Conservation (phyloP, 2,888 invertebrate genomes). For the Dastarcus helophoroides region DNA sequence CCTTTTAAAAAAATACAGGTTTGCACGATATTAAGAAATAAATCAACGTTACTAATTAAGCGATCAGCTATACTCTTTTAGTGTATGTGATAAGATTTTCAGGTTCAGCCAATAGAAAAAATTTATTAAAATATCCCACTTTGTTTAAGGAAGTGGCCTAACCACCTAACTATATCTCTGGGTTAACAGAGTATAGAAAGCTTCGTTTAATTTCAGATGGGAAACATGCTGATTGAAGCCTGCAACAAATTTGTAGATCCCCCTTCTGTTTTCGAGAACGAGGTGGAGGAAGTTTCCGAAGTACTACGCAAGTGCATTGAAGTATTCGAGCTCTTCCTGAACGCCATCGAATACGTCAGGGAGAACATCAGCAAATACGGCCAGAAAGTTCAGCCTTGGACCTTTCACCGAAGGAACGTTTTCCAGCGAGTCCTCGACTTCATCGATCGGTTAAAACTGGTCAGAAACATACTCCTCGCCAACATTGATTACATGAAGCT, state of each 20-base stretch:
- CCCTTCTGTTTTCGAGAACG: slow-evolving; percentile 71
- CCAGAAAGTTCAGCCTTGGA: slow-evolving; percentile 49
- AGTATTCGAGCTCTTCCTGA: slow-evolving; percentile 25
- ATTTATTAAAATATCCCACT: no score
- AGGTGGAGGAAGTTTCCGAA: slow-evolving; percentile 38
- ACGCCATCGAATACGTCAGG: slow-evolving; percentile 41
- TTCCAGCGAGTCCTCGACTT: slow-evolving; percentile 57
- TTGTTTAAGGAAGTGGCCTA: no score
- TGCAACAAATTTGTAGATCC: slow-evolving; percentile 65
- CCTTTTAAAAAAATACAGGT: no score
- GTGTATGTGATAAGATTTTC: no score
- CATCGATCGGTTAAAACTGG: slow-evolving; percentile 48
- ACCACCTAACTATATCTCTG: no score
- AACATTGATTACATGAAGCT: slow-evolving; percentile 74
- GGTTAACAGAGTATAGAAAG: no score
- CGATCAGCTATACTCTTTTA: no score
- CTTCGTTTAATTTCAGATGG: no score
- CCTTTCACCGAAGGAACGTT: slow-evolving; percentile 59
- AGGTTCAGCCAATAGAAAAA: no score
- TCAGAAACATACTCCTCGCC: slow-evolving; percentile 60
- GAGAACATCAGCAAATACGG: slow-evolving; percentile 1
- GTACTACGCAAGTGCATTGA: slow-evolving; percentile 24
- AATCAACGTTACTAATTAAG: no score
- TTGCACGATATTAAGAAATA: no score
- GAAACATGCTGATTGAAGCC: slow-evolving; percentile 70